phyloP scores from a whole-genome alignment of 2,113 vertebrate species.

The Myotis davidii region DNA sequence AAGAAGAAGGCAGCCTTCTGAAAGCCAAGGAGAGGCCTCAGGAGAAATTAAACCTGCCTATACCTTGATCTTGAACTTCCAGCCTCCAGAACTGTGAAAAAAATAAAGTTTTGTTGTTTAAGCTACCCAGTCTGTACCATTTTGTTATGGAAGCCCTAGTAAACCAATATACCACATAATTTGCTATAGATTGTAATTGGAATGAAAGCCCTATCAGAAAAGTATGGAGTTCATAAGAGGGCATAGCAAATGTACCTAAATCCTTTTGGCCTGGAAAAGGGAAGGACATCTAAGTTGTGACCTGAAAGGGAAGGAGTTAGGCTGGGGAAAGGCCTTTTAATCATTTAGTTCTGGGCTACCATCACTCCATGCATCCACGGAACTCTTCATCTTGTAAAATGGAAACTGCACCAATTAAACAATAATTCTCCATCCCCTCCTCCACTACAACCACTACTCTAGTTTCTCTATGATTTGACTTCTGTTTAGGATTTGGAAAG shows the following conservation, averaged over 20 bases:
- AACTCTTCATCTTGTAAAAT: background rate
- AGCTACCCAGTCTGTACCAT: background rate
- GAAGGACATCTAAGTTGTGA: background rate
- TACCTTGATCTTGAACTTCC: background rate
- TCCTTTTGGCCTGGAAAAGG: background rate
- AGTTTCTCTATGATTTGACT: background rate
- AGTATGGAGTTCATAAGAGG: background rate
- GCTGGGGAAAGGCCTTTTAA: background rate
- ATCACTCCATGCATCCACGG: background rate
- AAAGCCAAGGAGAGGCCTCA: background rate
- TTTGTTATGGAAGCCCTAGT: background rate
- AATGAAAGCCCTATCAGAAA: background rate
- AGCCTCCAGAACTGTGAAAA: background rate
- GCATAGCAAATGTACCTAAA: background rate
- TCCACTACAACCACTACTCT: background rate
- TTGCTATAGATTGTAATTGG: background rate
- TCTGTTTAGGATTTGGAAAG: constrained; percentile 35
- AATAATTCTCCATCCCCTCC: background rate
- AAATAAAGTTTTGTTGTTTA: constrained; percentile 12
- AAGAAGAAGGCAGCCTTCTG: background rate
- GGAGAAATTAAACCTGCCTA: background rate
- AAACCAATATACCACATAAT: background rate
- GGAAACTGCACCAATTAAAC: background rate
- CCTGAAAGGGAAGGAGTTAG: background rate
- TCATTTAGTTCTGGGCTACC: background rate